Conservation (phyloP, 2,888 invertebrate species). For the Periphyllus acericola region DNA sequence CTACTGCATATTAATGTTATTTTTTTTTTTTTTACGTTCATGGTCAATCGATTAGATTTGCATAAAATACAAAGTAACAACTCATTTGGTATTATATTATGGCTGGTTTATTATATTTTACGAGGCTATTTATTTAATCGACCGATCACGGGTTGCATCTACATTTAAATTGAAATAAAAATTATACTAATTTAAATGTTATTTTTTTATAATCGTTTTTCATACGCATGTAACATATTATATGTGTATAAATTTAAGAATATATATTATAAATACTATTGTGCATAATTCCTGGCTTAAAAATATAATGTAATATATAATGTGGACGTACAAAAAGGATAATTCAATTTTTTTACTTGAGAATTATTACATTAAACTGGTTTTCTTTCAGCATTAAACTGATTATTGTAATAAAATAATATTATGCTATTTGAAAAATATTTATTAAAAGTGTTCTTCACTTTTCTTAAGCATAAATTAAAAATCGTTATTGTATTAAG, state of each 20-base stretch:
- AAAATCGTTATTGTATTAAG: too few species aligned
- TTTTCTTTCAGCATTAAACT: neutral
- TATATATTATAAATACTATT: neutral
- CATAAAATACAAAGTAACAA: neutral
- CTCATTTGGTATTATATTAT: neutral
- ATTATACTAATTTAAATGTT: neutral
- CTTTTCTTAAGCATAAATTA: neutral
- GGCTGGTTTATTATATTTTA: too few species aligned
- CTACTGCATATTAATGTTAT: neutral
- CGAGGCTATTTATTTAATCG: neutral
- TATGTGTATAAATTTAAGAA: neutral
- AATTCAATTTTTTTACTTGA: neutral
- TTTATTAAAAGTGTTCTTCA: neutral
- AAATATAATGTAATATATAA: neutral
- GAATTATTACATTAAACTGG: neutral
- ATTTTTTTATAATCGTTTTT: neutral
- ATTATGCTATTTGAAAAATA: neutral
- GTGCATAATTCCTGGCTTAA: neutral
- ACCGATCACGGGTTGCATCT: neutral
- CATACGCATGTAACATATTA: neutral
- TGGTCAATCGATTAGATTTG: neutral
- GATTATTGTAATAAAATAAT: neutral
- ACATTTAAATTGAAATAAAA: neutral
- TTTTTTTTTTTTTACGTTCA: neutral
- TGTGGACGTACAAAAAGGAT: neutral